A percentile compares a stretch with the other conserved stretches of the same genome.
Conservation (phyloP, 2,888 invertebrate species). For the Phaonia tiefii region DNA sequence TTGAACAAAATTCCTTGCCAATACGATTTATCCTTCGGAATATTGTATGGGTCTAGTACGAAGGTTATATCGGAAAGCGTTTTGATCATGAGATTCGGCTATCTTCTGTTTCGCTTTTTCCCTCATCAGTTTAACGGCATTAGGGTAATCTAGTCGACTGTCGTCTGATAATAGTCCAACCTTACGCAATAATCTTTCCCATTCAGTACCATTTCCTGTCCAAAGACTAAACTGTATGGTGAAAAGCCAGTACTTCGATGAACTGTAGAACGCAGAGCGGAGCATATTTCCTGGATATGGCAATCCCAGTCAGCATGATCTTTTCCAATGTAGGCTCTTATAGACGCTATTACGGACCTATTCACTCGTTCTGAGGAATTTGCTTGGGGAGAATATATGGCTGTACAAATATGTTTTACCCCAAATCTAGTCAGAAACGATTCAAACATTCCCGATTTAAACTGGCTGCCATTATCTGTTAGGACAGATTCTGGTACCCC, state of each 20-base stretch:
- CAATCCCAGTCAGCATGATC: constrained; percentile 9
- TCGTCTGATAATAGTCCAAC: not conserved
- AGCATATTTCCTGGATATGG: not conserved
- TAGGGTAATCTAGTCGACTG: not conserved
- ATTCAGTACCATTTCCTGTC: constrained; percentile 51
- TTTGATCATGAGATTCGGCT: not conserved
- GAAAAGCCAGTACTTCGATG: constrained; percentile 8
- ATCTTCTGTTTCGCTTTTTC: constrained; percentile 4
- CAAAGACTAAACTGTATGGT: constrained; percentile 25
- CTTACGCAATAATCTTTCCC: not conserved
- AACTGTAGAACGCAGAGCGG: not conserved
- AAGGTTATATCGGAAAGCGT: no score
- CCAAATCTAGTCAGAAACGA: constrained; percentile 50
- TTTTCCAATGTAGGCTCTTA: not conserved
- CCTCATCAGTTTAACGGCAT: not conserved
- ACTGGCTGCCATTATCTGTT: constrained; percentile 60
- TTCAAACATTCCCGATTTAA: constrained; percentile 49
- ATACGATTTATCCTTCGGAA: not conserved
- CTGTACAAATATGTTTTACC: not conserved
- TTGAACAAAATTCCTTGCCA: not conserved
- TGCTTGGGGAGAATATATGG: not conserved
- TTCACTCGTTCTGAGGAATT: constrained; percentile 11
- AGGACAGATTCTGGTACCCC: constrained; percentile 57
- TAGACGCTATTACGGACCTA: not conserved
- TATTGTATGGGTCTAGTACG: not conserved